Conservation (phyloP, 2,797 vertebrate genomes). For the Cottoperca gobio region DNA sequence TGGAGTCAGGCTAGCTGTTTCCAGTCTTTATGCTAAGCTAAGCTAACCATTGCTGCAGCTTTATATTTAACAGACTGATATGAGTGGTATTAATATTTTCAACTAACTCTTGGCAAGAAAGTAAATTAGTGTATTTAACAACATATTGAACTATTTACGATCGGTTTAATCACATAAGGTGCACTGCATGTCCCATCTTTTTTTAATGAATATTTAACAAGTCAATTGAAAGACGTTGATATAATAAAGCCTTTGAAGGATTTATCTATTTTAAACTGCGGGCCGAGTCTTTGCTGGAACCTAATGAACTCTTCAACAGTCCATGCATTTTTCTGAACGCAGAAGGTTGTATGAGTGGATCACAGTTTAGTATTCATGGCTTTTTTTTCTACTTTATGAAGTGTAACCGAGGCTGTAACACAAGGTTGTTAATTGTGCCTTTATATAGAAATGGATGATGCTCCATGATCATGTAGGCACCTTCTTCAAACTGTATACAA, state of each 20-base stretch:
- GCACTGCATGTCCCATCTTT: not conserved
- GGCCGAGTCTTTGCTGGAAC: constrained; percentile 1
- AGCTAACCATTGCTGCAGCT: not conserved
- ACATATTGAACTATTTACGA: constrained; percentile 13
- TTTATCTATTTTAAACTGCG: constrained; percentile 10
- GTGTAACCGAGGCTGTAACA: constrained; percentile 23
- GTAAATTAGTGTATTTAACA: not conserved
- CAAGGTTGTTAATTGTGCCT: constrained; percentile 21
- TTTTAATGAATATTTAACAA: constrained; percentile 1
- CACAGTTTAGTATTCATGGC: constrained; percentile 2
- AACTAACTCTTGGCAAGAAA: not conserved
- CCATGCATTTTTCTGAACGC: constrained; percentile 37
- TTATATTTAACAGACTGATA: not conserved
- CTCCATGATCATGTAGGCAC: constrained; percentile 21
- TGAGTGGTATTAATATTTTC: constrained; percentile 9
- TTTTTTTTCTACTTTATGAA: constrained; percentile 44
- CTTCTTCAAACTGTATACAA: constrained; percentile 31
- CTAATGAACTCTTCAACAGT: constrained; percentile 10
- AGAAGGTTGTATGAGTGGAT: constrained; percentile 17
- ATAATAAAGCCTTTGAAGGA: constrained; percentile 2
- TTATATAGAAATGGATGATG: constrained; percentile 39
- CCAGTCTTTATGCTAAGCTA: not conserved
- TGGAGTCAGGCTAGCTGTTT: not conserved
- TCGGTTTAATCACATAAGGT: not conserved
- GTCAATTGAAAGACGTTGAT: not conserved